phyloP scores from a whole-genome alignment of 2,113 vertebrate genomes.

The Bettongia penicillata region DNA sequence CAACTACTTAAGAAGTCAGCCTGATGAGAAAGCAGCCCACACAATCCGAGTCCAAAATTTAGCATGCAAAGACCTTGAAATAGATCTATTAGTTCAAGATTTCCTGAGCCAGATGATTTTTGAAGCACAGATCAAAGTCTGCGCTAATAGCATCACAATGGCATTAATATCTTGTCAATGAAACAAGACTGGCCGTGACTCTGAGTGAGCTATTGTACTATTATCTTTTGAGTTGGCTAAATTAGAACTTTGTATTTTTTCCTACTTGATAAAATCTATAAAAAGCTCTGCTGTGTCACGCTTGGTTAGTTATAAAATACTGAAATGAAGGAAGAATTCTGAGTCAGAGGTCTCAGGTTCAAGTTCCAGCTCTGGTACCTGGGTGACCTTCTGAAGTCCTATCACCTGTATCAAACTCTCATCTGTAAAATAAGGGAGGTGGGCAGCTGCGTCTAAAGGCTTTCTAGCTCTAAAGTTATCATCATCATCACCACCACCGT shows the following conservation, averaged over 20 bases:
- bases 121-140: not conserved
- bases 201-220: not conserved
- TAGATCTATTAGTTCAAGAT: not conserved
- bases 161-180: not conserved
- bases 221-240: constrained; percentile 3
- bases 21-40: constrained; percentile 28
- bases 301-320: not conserved
- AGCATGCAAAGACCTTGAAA: not conserved
- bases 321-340: not conserved
- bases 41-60: not conserved
- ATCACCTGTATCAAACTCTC: not conserved
- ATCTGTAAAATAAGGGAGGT: not conserved
- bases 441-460: not conserved
- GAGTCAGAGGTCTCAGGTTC: not conserved
- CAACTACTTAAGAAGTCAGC: not conserved
- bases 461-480: not conserved
- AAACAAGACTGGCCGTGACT: not conserved
- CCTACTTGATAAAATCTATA: not conserved
- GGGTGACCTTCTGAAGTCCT: not conserved
- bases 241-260: not conserved
- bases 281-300: not conserved
- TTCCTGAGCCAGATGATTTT: constrained; percentile 3
- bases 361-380: not conserved
- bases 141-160: not conserved
- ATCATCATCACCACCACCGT: not conserved